Evolutionary conservation across 2,797 vertebrate genomes (phyloP).

Genomic region (Dromococcyx pavoninus): DNA sequence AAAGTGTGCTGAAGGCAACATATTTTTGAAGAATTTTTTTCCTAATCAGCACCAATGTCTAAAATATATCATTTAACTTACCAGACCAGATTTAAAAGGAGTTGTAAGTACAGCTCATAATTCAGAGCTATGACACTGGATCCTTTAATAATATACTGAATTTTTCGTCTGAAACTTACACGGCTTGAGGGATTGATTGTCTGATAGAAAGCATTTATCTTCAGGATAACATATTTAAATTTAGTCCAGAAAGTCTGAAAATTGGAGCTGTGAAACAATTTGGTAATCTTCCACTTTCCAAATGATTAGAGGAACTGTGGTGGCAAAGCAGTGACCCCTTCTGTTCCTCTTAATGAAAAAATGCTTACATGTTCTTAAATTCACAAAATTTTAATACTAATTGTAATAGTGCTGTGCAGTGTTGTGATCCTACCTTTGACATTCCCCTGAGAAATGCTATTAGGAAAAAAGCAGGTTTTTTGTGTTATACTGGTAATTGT

Average conservation of each 20-base stretch:
- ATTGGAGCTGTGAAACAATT: not conserved
- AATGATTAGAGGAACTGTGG: not conserved
- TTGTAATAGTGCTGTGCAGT: not conserved
- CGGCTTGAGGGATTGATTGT: not conserved
- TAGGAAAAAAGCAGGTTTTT: not conserved
- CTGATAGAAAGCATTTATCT: slow-evolving; percentile 29
- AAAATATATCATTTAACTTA: slow-evolving; percentile 26
- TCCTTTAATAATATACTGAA: slow-evolving; percentile 32
- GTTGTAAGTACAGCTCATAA: slow-evolving; percentile 42
- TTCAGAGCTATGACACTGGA: slow-evolving; percentile 19
- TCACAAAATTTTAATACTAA: not conserved
- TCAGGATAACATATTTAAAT: not conserved
- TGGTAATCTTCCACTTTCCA: not conserved
- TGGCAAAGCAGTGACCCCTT: not conserved
- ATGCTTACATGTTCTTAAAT: not conserved
- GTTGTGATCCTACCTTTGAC: not conserved
- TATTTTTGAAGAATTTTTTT: slow-evolving; percentile 15
- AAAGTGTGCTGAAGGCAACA: slow-evolving; percentile 3
- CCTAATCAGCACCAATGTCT: not conserved
- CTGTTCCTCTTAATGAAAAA: not conserved
- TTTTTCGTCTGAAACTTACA: slow-evolving; percentile 17
- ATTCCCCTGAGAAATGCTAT: not conserved
- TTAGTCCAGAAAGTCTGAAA: not conserved
- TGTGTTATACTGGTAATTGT: not conserved
- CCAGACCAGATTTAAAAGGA: slow-evolving; percentile 23